Conservation (phyloP, 2,113 vertebrate genomes). For the Eurystomus gularis region DNA sequence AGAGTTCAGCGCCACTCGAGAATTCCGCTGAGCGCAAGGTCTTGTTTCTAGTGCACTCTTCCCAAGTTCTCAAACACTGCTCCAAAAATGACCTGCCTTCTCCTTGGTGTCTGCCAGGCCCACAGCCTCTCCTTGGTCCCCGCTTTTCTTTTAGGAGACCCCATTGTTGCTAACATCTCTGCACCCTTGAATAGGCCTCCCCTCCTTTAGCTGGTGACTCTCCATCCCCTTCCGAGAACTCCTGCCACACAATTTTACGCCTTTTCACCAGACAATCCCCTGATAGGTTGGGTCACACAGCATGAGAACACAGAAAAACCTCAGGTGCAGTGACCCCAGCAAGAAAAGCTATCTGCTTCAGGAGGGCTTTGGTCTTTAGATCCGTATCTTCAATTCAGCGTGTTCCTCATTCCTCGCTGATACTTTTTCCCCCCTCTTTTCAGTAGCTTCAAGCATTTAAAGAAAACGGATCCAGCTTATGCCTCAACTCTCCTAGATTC, state of each 20-base stretch:
- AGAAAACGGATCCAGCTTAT: neutral
- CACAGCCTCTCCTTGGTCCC: neutral
- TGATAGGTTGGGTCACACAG: neutral
- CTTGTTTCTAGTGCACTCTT: neutral
- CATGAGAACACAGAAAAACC: neutral
- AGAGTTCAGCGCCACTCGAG: neutral
- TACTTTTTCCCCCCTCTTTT: neutral
- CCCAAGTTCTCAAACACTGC: neutral
- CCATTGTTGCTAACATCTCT: neutral
- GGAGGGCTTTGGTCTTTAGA: slow-evolving; percentile 18
- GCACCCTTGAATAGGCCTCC: neutral
- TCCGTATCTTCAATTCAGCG: neutral
- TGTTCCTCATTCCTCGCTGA: slow-evolving; percentile 48
- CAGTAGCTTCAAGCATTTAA: neutral
- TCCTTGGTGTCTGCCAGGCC: neutral
- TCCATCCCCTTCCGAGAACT: neutral
- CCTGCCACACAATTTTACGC: neutral
- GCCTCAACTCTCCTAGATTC: neutral
- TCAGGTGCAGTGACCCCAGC: slow-evolving; percentile 39
- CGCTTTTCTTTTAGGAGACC: neutral
- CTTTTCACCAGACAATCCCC: neutral
- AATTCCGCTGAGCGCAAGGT: neutral
- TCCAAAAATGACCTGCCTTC: neutral
- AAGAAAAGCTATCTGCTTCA: neutral
- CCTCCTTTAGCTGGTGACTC: neutral